Percentiles rank a stretch among this genome's conserved stretches.
These are phyloP conservation scores for Geophilus truncorum DNA, from an alignment of 2,888 invertebrate species.

Conservation along the genomic window DNA sequence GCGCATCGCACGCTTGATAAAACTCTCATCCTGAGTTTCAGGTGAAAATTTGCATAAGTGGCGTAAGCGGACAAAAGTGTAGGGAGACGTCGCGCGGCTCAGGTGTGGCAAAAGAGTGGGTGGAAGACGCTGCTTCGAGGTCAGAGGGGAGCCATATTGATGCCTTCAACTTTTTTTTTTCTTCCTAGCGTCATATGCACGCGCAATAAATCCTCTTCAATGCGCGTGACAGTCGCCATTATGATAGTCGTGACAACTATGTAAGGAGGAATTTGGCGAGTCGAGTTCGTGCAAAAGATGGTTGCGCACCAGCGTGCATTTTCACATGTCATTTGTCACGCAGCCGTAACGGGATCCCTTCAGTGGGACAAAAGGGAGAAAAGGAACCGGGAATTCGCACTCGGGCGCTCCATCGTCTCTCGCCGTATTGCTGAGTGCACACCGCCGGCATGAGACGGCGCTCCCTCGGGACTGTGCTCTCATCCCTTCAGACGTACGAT, in stretches of 20 bases:
- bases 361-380: not conserved
- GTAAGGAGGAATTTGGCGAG: not conserved
- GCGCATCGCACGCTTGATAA: not conserved
- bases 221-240: conserved; percentile 29
- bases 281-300: not conserved
- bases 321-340: conserved; percentile 33
- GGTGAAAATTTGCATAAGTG: conserved; percentile 33
- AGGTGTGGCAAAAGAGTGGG: not conserved
- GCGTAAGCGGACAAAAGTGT: not conserved
- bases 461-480: conserved; percentile 29
- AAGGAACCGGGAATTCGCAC: conserved; percentile 25
- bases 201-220: conserved; percentile 29
- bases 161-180: not conserved
- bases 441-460: conserved; percentile 18
- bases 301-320: conserved; percentile 18
- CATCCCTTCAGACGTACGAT: conserved; percentile 34
- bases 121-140: not conserved
- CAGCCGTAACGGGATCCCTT: conserved; percentile 30
- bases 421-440: conserved; percentile 28
- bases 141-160: conserved; percentile 11
- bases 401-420: not conserved
- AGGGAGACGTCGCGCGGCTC: no score
- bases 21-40: not conserved
- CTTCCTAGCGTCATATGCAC: not conserved
- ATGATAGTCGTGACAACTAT: conserved; percentile 29